phyloP scores from a whole-genome alignment of 2,888 invertebrate genomes.

The Chrysotoxum bicinctum region DNA sequence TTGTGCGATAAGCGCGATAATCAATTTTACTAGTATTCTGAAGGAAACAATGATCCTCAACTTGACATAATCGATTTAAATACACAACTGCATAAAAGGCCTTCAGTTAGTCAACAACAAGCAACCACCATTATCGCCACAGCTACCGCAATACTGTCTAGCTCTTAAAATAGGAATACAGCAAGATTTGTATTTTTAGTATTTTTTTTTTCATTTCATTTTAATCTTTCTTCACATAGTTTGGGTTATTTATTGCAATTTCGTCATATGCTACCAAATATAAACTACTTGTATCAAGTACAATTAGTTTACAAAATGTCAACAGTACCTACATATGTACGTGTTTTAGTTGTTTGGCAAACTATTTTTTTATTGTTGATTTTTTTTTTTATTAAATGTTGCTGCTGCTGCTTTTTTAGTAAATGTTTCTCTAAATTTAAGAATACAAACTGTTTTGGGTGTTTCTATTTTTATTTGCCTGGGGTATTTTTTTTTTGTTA shows the following conservation, averaged over 20 bases:
- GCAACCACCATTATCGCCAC: conserved; percentile 10
- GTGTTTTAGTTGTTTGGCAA: conserved; percentile 16
- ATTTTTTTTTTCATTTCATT: conserved; percentile 2
- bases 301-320: conserved; percentile 20
- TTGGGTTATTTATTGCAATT: conserved; percentile 35
- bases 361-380: conserved; percentile 4
- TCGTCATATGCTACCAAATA: conserved; percentile 18
- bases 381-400: neutral
- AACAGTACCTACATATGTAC: too few species aligned
- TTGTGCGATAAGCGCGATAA: neutral
- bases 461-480: conserved; percentile 36
- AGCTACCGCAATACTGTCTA: conserved; percentile 26
- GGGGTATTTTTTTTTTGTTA: conserved; percentile 8
- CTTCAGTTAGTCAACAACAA: conserved; percentile 19
- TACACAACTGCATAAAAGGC: neutral
- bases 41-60: neutral
- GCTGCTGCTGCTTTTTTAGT: neutral
- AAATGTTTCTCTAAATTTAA: conserved; percentile 9
- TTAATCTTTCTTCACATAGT: neutral
- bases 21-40: neutral
- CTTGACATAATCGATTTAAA: neutral
- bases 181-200: conserved; percentile 8
- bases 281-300: neutral
- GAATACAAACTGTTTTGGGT: conserved; percentile 6
- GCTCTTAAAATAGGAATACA: conserved; percentile 31